Conservation (phyloP, 1,140 invertebrate genomes). For the Neodiprion lecontei region DNA sequence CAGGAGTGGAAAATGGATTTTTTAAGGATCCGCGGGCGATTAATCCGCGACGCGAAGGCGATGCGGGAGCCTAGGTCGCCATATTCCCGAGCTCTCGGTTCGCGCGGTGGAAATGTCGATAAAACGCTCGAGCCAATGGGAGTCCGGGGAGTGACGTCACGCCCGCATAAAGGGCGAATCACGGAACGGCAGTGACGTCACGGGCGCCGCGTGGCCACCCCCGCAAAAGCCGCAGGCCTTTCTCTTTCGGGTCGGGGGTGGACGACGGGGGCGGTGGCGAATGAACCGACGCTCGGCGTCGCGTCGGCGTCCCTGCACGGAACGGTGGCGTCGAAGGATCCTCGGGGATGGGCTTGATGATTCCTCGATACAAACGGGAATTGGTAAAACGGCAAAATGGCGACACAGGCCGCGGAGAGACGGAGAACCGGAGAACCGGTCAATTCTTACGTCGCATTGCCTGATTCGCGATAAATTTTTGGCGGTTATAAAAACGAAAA, state of each 20-base stretch:
- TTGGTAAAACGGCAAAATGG: constrained; percentile 45
- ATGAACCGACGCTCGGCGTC: constrained; percentile 43
- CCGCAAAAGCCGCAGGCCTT: constrained; percentile 51
- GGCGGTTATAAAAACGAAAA: not conserved
- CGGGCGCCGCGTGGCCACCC: constrained; percentile 42
- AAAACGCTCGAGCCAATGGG: constrained; percentile 59
- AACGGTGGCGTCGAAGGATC: constrained; percentile 37
- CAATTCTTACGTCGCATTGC: not conserved
- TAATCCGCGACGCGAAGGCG: no score
- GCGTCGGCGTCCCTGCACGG: constrained; percentile 40
- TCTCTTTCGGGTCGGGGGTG: constrained; percentile 42
- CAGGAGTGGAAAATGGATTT: no score
- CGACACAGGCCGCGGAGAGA: constrained; percentile 28
- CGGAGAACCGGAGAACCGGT: no score
- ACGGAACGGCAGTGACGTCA: constrained; percentile 50
- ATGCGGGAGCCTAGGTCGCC: constrained; percentile 34
- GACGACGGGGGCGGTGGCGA: constrained; percentile 33
- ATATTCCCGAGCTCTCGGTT: constrained; percentile 42
- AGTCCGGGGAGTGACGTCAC: constrained; percentile 54
- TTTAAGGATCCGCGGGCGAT: no score
- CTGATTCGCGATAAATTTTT: not conserved
- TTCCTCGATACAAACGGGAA: constrained; percentile 56
- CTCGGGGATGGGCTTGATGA: constrained; percentile 49
- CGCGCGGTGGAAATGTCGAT: constrained; percentile 57
- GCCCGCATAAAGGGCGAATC: constrained; percentile 53